Conservation (phyloP, 2,888 invertebrate genomes). For the Coelogynopora nodosa region DNA sequence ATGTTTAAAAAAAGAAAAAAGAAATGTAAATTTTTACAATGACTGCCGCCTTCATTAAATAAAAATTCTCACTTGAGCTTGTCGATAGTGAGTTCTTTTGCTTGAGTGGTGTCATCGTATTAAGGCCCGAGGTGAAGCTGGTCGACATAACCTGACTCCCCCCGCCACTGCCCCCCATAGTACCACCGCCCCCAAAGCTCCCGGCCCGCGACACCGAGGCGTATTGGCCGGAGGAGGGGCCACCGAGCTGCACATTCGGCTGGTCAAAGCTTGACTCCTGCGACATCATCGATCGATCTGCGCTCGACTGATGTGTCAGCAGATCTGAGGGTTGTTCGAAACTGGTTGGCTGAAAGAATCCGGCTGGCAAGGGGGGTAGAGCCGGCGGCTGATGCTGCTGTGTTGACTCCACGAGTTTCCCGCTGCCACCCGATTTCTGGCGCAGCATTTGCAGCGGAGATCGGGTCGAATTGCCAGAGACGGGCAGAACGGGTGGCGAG, state of each 20-base stretch:
- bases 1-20: too few species aligned
- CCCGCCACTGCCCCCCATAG: background rate
- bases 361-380: background rate
- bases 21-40: too few species aligned
- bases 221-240: background rate
- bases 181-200: background rate
- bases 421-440: background rate
- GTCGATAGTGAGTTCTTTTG: slow-evolving; percentile 4
- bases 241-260: background rate
- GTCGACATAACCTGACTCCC: background rate
- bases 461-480: background rate
- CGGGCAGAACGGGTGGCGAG: background rate
- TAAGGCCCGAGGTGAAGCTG: background rate
- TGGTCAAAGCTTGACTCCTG: background rate
- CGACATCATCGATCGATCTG: background rate
- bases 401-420: too few species aligned
- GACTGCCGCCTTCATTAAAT: background rate
- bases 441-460: background rate
- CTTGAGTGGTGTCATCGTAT: background rate
- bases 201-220: background rate
- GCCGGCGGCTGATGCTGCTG: background rate
- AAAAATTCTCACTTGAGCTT: background rate
- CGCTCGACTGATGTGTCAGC: background rate
- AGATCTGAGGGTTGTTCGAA: background rate
- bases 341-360: background rate